Evolutionary conservation across 2,888 invertebrate species (phyloP).

Genomic region (Hirtodrosophila duncani): DNA sequence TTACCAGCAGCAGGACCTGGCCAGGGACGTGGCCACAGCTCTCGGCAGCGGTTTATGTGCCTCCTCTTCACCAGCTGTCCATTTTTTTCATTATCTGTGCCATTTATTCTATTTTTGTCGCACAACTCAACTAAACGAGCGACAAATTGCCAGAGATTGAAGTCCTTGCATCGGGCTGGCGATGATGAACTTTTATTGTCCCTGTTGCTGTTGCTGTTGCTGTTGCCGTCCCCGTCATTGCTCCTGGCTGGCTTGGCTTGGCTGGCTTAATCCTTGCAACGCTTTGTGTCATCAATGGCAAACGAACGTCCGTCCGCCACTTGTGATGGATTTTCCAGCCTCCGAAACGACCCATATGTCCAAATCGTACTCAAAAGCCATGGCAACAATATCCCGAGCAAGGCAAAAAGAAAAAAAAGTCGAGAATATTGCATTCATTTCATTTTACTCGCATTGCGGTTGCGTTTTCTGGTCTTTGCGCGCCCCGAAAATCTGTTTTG

Average conservation of each 20-base stretch:
- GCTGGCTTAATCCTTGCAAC: constrained; percentile 63
- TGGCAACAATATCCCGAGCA: constrained; percentile 36
- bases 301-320: constrained; percentile 28
- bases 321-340: constrained; percentile 61
- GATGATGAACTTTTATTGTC: constrained; percentile 70
- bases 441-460: constrained; percentile 58
- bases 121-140: constrained; percentile 73
- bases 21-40: constrained; percentile 26
- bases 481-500: constrained; percentile 65
- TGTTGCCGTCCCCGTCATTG: too few relatives aligned
- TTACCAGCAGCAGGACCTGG: constrained; percentile 54
- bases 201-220: too few relatives aligned
- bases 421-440: constrained; percentile 33
- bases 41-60: constrained; percentile 49
- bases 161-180: constrained; percentile 11
- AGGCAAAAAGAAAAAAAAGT: constrained; percentile 1
- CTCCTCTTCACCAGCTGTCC: constrained; percentile 47
- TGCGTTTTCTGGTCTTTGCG: constrained; percentile 30
- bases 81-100: constrained; percentile 66
- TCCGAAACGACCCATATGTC: constrained; percentile 57
- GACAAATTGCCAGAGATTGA: constrained; percentile 63
- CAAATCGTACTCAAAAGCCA: constrained; percentile 36
- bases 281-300: constrained; percentile 64
- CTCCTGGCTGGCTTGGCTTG: constrained; percentile 14
- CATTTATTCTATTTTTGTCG: constrained; percentile 70